Evolutionary conservation across 2,113 vertebrate genomes (phyloP).

Genomic region (Bos javanicus): DNA sequence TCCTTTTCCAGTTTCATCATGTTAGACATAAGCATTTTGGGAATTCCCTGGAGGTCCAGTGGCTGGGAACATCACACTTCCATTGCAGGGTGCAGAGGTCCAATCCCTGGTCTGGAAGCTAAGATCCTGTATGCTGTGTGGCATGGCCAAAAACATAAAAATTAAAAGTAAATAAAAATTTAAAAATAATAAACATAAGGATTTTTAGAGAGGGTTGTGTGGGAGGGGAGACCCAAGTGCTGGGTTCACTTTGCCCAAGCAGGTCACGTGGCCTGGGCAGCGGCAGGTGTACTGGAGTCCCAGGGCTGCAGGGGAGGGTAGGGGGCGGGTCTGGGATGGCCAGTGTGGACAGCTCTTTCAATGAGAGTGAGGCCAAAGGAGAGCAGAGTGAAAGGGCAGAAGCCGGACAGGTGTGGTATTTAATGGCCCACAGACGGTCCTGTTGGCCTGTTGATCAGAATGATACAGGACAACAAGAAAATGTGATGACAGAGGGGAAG

Average conservation of each 20-base stretch:
- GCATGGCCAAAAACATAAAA: background rate
- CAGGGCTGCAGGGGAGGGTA: rapidly evolving
- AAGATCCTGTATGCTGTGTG: background rate
- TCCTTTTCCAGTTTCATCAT: background rate
- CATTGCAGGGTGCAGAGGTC: background rate
- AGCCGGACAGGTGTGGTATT: rapidly evolving
- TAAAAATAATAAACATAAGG: background rate
- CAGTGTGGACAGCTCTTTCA: rapidly evolving
- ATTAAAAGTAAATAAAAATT: background rate
- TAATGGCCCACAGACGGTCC: no score
- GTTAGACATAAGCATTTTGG: background rate
- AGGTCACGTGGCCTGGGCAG: background rate
- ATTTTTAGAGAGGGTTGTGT: background rate
- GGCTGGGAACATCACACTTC: background rate
- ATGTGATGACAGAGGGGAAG: no score
- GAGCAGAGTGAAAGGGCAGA: background rate
- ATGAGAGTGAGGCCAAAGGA: background rate
- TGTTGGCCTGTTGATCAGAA: background rate
- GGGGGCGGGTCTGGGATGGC: rapidly evolving
- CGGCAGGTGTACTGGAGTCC: background rate
- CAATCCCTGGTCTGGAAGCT: background rate
- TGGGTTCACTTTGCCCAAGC: background rate
- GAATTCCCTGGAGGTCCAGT: background rate
- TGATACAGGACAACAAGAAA: background rate
- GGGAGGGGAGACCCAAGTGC: background rate